Evolutionary conservation across 2,888 invertebrate species (phyloP), one percentile per base, ranked within the genome.

Genomic region (Luperina testacea): DNA sequence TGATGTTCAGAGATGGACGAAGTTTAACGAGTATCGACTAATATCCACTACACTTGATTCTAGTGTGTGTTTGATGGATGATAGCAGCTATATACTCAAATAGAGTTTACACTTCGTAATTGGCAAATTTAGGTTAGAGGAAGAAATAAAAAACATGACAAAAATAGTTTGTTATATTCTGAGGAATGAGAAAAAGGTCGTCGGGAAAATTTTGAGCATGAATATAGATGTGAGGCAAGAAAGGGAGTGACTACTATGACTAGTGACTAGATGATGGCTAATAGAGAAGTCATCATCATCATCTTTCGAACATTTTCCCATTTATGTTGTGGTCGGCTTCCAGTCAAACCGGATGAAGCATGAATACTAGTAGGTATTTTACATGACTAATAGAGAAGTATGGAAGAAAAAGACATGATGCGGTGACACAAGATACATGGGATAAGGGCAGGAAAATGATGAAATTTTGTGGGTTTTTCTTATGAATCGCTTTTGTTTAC

Each of bases 401-500:
- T 24, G 24, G 24, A 57, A 57, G 57, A 57, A 57, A 24, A 57
- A 57, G 9, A 57, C 57, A 4, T 11, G 57, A 11, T 57, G 24
- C 11, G 24, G 3, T 24, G 57, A 57, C 24, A 11, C 57, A 1
- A 57, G n/a, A n/a, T 57, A 57, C 11, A 24, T 57, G 24, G 57
- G 24, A 57, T 11, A 24, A 57, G 24, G 1, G 9, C n/a, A 57
- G 61, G 15, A 32, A 17, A 61, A 27, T 2, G 2, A 61, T 61
- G 15, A 15, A 1, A 17, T 38, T 57, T 9, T 63, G 53, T 75
- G 9, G 67, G 38, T 71, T 71, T 69, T 78, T 78, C 51, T 59
- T 48, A 32, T 38, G 64, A 57, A 5, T 75, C 13, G 63, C 32
- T 7, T 48, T 82, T 59, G n/a, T 75, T 74, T 68, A 59, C 48